phyloP scores from a whole-genome alignment of 2,113 vertebrate species.

The Platichthys stellatus region DNA sequence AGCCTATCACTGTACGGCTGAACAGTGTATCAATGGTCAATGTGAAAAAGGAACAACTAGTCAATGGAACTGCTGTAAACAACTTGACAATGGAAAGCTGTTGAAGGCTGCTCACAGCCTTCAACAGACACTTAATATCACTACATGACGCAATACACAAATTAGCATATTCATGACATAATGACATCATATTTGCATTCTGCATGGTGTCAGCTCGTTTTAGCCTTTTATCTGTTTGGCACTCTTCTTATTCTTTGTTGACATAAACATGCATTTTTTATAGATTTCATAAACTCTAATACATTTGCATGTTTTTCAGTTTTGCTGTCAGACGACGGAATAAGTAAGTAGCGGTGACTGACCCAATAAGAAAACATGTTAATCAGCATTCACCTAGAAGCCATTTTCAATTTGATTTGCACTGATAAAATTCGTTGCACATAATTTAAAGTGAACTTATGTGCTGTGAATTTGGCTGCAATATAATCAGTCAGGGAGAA shows the following conservation, averaged over 20 bases:
- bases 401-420: not conserved
- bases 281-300: not conserved
- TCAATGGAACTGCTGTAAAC: not conserved
- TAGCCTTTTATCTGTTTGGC: not conserved
- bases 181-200: not conserved
- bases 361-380: no score
- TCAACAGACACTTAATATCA: not conserved
- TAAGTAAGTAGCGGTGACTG: no score
- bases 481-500: not conserved
- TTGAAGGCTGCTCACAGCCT: not conserved
- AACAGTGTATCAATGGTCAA: no score
- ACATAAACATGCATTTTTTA: not conserved
- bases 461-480: not conserved
- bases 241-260: not conserved
- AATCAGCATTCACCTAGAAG: not conserved
- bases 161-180: not conserved
- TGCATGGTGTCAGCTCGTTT: not conserved
- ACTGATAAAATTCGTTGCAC: not conserved
- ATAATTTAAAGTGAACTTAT: not conserved
- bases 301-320: not conserved
- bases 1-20: slow-evolving; percentile 10
- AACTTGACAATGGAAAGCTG: not conserved
- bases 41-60: not conserved
- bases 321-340: no score
- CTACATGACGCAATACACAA: not conserved